Percentiles rank a stretch among this genome's conserved stretches.
phyloP scores from a whole-genome alignment of 1,140 invertebrate genomes.

The Dinothrombium tinctorium region DNA sequence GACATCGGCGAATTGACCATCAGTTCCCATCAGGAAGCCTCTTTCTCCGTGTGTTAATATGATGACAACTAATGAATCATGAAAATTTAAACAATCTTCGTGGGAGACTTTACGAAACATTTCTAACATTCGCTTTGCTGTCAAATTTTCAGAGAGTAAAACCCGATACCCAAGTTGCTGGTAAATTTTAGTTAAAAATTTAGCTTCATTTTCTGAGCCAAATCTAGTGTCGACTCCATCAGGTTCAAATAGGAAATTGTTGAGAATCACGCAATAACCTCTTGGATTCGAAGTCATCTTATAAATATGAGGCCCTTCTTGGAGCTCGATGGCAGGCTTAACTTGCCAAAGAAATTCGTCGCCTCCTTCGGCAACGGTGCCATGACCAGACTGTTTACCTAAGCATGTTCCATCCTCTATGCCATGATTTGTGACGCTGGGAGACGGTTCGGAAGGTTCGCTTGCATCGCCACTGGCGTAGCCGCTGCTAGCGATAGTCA shows the following conservation, averaged over 20 bases:
- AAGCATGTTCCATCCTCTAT: too few relatives aligned
- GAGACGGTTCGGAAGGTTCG: too few relatives aligned
- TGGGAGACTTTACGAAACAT: not conserved
- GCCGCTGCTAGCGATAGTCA: too few relatives aligned
- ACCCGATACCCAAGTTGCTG: constrained; percentile 1
- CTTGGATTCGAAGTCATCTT: not conserved
- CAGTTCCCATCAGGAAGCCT: not conserved
- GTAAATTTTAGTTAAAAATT: not conserved
- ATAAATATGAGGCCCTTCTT: constrained; percentile 3
- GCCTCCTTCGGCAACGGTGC: too few relatives aligned
- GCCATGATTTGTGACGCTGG: too few relatives aligned
- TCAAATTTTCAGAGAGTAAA: not conserved
- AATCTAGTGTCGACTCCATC: not conserved
- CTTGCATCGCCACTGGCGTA: too few relatives aligned
- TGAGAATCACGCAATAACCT: constrained; percentile 8
- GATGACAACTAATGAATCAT: constrained; percentile 3
- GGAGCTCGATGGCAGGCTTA: too few relatives aligned
- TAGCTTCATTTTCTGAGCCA: not conserved
- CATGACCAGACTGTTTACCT: too few relatives aligned
- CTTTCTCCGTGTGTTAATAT: constrained; percentile 1
- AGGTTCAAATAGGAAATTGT: constrained; percentile 9
- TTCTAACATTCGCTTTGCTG: not conserved
- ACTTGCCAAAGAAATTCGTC: too few relatives aligned
- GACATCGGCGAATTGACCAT: not conserved
- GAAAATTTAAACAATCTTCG: not conserved